Evolutionary conservation across 2,113 vertebrate species (phyloP).

Genomic region (Xenotilapia flavipinnis): DNA sequence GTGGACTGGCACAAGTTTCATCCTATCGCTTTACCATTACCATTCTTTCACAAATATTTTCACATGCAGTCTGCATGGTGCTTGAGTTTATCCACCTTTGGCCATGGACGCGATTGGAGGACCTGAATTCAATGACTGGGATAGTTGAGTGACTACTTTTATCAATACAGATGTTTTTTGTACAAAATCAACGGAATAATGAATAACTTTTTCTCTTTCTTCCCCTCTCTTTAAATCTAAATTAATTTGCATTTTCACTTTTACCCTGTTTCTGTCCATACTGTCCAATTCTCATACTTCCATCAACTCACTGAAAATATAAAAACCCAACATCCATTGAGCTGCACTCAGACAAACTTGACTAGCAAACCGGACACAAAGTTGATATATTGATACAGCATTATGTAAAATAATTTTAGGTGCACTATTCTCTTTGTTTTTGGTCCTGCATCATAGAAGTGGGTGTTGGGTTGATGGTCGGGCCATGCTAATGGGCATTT

Average conservation of each 20-base stretch:
- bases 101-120: fast-evolving
- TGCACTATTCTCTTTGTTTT: background rate
- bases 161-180: background rate
- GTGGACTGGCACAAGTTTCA: background rate
- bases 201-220: background rate
- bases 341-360: background rate
- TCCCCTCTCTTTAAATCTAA: background rate
- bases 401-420: background rate
- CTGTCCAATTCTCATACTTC: background rate
- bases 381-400: background rate
- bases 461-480: background rate
- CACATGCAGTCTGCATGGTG: background rate
- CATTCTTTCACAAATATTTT: background rate
- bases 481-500: background rate
- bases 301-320: background rate
- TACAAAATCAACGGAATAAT: background rate
- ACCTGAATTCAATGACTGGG: background rate
- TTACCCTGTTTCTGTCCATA: background rate
- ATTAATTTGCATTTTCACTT: background rate
- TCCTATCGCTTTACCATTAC: background rate
- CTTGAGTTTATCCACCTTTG: background rate
- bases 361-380: background rate
- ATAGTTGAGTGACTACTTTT: background rate
- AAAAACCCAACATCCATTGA: background rate
- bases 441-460: background rate